Evolutionary conservation across 2,797 vertebrate species (phyloP).

Genomic region (Buphagus erythrorhynchus): DNA sequence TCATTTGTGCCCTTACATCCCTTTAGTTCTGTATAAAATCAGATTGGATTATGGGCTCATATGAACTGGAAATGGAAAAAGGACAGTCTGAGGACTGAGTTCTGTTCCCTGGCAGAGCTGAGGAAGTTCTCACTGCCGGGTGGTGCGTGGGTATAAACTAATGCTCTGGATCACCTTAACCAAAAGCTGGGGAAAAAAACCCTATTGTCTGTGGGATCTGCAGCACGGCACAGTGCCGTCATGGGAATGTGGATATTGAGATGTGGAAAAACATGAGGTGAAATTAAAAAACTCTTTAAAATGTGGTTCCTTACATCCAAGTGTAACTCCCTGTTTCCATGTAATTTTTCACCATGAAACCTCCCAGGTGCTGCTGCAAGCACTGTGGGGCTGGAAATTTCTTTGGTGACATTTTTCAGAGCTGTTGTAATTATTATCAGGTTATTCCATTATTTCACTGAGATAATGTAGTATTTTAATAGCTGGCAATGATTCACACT

Average conservation of each 20-base stretch:
- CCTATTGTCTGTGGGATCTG: neutral
- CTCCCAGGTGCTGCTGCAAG: neutral
- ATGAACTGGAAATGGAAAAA: neutral
- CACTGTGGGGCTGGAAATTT: neutral
- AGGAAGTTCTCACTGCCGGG: neutral
- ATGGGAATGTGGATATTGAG: neutral
- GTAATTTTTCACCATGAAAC: neutral
- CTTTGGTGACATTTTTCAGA: conserved; percentile 28
- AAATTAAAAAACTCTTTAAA: neutral
- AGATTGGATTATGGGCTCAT: neutral
- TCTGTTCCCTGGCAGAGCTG: neutral
- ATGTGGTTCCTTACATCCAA: neutral
- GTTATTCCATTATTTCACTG: conserved; percentile 56
- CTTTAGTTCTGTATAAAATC: neutral
- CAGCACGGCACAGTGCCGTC: rapidly evolving
- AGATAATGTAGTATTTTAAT: conserved; percentile 58
- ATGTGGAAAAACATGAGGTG: neutral
- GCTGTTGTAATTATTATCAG: neutral
- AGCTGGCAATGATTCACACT: conserved; percentile 50
- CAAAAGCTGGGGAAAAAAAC: neutral
- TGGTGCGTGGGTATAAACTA: neutral
- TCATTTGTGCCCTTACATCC: neutral
- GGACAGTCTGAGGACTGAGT: neutral
- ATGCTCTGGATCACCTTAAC: neutral
- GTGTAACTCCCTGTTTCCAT: neutral